Percentiles rank a stretch among this genome's conserved stretches.
Conservation (phyloP, 2,888 invertebrate species). For the Lycophotia porphyrea region DNA sequence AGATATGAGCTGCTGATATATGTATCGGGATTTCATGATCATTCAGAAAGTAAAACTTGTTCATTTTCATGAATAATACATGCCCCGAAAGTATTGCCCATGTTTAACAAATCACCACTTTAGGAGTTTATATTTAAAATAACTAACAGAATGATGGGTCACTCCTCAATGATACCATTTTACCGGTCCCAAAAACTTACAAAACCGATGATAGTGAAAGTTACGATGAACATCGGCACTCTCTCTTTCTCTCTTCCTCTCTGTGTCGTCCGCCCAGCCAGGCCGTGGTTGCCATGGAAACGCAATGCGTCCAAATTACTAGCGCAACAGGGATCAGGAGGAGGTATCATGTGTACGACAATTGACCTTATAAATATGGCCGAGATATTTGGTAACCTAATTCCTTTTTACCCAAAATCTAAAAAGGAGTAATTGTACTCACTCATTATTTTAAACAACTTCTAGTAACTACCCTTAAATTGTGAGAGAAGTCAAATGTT, state of each 20-base stretch:
- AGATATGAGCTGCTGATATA: background rate
- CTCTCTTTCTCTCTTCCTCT: background rate
- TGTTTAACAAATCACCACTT: background rate
- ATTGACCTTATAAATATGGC: background rate
- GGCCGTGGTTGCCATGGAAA: background rate
- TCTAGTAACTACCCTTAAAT: background rate
- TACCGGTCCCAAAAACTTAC: no score
- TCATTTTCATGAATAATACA: background rate
- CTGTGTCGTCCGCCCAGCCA: background rate
- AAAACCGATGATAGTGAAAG: background rate
- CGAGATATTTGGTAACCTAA: background rate
- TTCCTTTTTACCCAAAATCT: background rate
- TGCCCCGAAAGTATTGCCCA: background rate
- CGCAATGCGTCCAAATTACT: conserved; percentile 1
- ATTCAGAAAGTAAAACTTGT: background rate
- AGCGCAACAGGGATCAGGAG: background rate
- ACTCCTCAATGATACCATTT: background rate
- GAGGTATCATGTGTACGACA: background rate
- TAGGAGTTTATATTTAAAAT: background rate
- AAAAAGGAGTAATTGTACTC: background rate
- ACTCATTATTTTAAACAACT: background rate
- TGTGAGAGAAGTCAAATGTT: background rate
- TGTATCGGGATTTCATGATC: no score
- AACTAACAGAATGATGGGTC: background rate
- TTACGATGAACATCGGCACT: no score